Evolutionary conservation across 2,113 vertebrate genomes (phyloP).

Genomic region (Polypterus bichir): DNA sequence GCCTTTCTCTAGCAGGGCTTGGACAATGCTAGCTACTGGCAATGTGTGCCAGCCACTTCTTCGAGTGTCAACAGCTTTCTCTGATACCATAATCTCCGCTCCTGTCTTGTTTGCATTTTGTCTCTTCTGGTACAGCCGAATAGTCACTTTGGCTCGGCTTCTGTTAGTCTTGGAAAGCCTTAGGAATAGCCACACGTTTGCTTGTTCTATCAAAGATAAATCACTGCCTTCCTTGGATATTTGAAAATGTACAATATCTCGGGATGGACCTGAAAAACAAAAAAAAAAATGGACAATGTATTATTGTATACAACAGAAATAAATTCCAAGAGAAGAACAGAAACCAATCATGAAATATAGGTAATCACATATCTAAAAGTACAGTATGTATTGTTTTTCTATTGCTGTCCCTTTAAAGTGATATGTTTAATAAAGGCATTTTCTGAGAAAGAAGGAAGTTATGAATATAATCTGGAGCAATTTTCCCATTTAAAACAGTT

Average conservation of each 20-base stretch:
- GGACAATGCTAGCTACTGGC: constrained; percentile 66
- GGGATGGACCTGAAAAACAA: constrained; percentile 54
- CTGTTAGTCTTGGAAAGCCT: constrained; percentile 81
- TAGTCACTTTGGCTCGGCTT: constrained; percentile 75
- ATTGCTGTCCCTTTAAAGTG: not conserved
- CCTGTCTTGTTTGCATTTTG: constrained; percentile 37
- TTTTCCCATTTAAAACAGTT: too few species aligned
- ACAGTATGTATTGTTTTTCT: not conserved
- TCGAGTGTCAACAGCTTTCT: constrained; percentile 81
- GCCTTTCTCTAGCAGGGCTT: constrained; percentile 59
- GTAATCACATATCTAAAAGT: constrained; percentile 22
- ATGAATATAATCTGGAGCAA: too few species aligned
- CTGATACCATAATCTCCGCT: constrained; percentile 56
- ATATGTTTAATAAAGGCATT: not conserved
- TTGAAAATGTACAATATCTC: constrained; percentile 66
- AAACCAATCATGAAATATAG: constrained; percentile 27
- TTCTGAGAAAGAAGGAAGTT: too few species aligned
- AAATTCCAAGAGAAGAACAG: constrained; percentile 24
- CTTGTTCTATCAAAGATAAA: constrained; percentile 74
- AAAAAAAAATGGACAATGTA: constrained; percentile 19
- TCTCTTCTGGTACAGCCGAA: constrained; percentile 68
- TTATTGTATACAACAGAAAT: not conserved
- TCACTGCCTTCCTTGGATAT: constrained; percentile 82
- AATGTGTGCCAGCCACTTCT: constrained; percentile 95
- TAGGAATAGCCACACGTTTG: constrained; percentile 89